Evolutionary conservation across 2,888 invertebrate genomes (phyloP).

Genomic region (Rhagonycha fulva): DNA sequence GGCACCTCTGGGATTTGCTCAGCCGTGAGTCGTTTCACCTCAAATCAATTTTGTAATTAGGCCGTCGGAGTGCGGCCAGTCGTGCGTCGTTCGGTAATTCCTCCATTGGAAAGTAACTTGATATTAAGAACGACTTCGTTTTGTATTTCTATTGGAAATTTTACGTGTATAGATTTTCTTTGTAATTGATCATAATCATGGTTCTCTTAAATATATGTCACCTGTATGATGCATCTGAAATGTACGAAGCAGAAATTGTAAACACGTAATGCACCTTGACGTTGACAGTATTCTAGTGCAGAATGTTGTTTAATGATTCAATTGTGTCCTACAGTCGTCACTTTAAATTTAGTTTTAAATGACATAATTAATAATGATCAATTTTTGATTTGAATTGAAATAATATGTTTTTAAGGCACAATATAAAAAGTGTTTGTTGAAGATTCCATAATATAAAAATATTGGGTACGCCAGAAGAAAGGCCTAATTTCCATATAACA

Average conservation of each 20-base stretch:
- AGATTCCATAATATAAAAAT: background rate
- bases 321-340: background rate
- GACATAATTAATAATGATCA: background rate
- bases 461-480: background rate
- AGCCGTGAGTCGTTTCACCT: constrained; percentile 50
- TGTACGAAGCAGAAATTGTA: background rate
- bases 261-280: background rate
- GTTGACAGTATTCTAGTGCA: background rate
- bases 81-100: constrained; percentile 45
- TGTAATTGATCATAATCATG: background rate
- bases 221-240: background rate
- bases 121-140: constrained; percentile 30
- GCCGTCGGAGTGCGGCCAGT: constrained; percentile 44
- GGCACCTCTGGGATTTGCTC: constrained; percentile 48
- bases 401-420: background rate
- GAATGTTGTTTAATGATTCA: background rate
- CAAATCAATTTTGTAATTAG: constrained; percentile 53
- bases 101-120: constrained; percentile 48
- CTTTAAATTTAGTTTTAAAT: background rate
- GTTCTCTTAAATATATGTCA: background rate
- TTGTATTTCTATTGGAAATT: background rate
- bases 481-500: background rate
- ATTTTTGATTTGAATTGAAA: background rate
- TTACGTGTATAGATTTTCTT: background rate
- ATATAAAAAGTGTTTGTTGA: background rate